These are phyloP conservation scores for Drosophila yooni DNA, from an alignment of 2,888 invertebrate genomes.

Conservation along the genomic window DNA sequence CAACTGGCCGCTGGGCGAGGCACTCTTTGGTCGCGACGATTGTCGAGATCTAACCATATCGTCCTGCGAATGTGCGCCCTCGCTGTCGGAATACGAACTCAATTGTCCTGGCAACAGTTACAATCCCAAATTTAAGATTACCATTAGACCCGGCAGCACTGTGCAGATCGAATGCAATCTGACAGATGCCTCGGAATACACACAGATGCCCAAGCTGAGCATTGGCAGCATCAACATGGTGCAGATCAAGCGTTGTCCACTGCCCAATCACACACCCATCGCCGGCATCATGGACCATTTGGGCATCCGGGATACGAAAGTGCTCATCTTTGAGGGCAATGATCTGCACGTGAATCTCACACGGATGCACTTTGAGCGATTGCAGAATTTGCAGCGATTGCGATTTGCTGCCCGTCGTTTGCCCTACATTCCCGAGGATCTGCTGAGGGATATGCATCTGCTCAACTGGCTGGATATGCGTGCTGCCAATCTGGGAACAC, in stretches of 20 bases:
- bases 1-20: slow-evolving; percentile 35
- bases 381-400: slow-evolving; percentile 87
- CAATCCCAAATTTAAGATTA: slow-evolving; percentile 81
- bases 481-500: slow-evolving; percentile 87
- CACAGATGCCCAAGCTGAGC: slow-evolving; percentile 78
- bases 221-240: slow-evolving; percentile 80
- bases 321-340: slow-evolving; percentile 87
- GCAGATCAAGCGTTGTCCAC: slow-evolving; percentile 83
- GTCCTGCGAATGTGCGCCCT: slow-evolving; percentile 80
- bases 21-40: slow-evolving; percentile 71
- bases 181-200: slow-evolving; percentile 78
- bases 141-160: slow-evolving; percentile 75
- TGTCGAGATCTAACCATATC: slow-evolving; percentile 76
- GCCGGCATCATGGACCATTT: slow-evolving; percentile 82
- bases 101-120: slow-evolving; percentile 78
- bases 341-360: slow-evolving; percentile 86
- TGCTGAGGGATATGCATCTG: slow-evolving; percentile 87
- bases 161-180: slow-evolving; percentile 83
- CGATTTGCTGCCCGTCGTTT: slow-evolving; percentile 88
- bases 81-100: slow-evolving; percentile 82
- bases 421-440: slow-evolving; percentile 87
- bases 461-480: slow-evolving; percentile 88
- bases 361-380: slow-evolving; percentile 87
- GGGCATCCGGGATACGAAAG: slow-evolving; percentile 81
- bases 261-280: slow-evolving; percentile 85